Evolutionary conservation across 2,113 vertebrate genomes (phyloP).

Genomic region (Eulemur rufifrons): DNA sequence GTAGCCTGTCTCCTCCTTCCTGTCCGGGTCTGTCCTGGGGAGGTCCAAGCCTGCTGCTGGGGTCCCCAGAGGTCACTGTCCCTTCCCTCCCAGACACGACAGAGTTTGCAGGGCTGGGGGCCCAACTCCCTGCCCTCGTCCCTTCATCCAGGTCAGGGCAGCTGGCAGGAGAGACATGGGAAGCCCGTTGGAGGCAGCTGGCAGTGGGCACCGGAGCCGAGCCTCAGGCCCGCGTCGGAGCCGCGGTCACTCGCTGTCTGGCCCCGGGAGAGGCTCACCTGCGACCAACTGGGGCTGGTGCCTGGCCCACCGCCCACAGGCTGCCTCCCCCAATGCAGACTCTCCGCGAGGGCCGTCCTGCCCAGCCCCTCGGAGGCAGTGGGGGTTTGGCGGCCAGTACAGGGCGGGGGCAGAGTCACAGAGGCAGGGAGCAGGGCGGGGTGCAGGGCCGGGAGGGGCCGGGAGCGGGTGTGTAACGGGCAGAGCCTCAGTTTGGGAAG

Average conservation of each 20-base stretch:
- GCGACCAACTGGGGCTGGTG: background rate
- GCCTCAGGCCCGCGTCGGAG: background rate
- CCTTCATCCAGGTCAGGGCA: background rate
- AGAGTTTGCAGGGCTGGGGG: background rate
- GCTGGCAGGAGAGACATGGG: accelerated
- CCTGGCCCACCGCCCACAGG: background rate
- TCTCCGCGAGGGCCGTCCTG: accelerated
- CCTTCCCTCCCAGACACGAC: background rate
- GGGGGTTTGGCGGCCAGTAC: no score
- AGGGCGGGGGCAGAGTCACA: background rate
- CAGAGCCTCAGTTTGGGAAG: no score
- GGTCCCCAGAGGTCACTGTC: background rate
- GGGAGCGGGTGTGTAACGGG: background rate
- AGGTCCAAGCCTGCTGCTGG: no score
- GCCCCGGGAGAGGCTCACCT: background rate
- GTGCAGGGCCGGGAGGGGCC: no score
- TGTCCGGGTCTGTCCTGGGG: background rate
- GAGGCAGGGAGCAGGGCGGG: no score
- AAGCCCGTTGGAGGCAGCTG: background rate
- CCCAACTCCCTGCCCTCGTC: background rate
- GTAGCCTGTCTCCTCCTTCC: background rate
- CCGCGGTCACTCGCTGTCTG: background rate
- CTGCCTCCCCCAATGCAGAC: background rate
- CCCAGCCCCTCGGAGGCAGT: accelerated
- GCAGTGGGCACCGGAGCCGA: accelerated